Conservation (phyloP, 2,113 vertebrate species). For the Centropus bengalensis region DNA sequence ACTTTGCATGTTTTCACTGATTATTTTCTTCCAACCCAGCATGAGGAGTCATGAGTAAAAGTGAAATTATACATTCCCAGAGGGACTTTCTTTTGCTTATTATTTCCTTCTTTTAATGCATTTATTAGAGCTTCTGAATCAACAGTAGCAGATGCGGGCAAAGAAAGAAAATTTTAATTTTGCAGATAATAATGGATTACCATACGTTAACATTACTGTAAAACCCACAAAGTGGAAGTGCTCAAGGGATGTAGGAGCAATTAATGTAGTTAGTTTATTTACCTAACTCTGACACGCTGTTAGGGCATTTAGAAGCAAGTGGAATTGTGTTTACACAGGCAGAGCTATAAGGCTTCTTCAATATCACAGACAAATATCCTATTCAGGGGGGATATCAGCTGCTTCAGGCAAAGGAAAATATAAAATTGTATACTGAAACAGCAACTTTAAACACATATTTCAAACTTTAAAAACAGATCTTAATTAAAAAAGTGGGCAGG, state of each 20-base stretch:
- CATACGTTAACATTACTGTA: conserved; percentile 46
- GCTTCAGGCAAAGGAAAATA: conserved; percentile 24
- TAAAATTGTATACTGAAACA: not conserved
- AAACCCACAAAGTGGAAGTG: conserved; percentile 41
- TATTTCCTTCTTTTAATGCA: conserved; percentile 45
- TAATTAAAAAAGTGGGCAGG: not conserved
- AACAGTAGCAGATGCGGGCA: conserved; percentile 46
- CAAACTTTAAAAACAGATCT: not conserved
- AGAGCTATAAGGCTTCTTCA: not conserved
- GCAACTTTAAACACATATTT: conserved; percentile 5
- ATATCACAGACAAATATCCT: not conserved
- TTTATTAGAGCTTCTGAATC: conserved; percentile 60
- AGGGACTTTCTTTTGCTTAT: conserved; percentile 39
- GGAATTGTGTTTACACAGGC: conserved; percentile 13
- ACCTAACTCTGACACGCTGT: conserved; percentile 25
- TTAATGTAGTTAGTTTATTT: conserved; percentile 58
- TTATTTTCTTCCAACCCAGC: conserved; percentile 32
- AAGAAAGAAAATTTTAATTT: conserved; percentile 60
- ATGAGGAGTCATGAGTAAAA: not conserved
- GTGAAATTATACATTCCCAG: conserved; percentile 44
- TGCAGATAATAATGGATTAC: conserved; percentile 56
- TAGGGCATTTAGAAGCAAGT: conserved; percentile 7
- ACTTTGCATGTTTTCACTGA: not conserved
- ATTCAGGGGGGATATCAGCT: not conserved
- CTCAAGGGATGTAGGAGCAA: conserved; percentile 48